These are phyloP conservation scores for Euthynnus affinis DNA, from an alignment of 2,797 vertebrate species.

Conservation along the genomic window DNA sequence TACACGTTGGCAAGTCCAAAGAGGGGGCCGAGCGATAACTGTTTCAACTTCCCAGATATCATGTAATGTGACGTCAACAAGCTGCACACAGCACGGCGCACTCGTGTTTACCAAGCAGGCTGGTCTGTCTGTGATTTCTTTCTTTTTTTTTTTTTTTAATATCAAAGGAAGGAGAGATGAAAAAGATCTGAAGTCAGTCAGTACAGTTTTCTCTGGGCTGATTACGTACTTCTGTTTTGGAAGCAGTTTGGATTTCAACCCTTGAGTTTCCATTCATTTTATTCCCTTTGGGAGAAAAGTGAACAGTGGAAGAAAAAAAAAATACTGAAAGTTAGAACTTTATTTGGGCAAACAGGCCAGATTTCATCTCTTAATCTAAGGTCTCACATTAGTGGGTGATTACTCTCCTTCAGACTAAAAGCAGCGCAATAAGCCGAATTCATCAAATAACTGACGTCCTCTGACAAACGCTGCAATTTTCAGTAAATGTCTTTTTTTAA, in stretches of 20 bases:
- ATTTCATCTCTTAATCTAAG: too few relatives aligned
- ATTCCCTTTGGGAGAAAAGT: not conserved
- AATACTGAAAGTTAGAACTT: not conserved
- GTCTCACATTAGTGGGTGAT: too few relatives aligned
- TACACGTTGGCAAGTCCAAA: slow-evolving; percentile 38
- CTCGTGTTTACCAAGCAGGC: slow-evolving; percentile 44
- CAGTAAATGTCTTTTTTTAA: too few relatives aligned
- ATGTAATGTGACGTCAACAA: slow-evolving; percentile 40
- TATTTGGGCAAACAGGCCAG: not conserved
- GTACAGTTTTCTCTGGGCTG: slow-evolving; percentile 16
- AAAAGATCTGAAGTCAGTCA: slow-evolving; percentile 24
- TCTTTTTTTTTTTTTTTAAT: not conserved
- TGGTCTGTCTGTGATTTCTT: not conserved
- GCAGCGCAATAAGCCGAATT: too few relatives aligned
- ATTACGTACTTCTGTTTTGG: slow-evolving; percentile 15
- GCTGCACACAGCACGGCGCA: slow-evolving; percentile 32
- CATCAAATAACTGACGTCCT: too few relatives aligned
- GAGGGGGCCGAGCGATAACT: slow-evolving; percentile 18
- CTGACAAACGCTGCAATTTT: too few relatives aligned
- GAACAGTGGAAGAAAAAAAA: not conserved
- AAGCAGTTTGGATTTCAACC: slow-evolving; percentile 16
- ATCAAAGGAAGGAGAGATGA: slow-evolving; percentile 39
- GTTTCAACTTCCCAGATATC: slow-evolving; percentile 48
- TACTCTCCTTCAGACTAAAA: too few relatives aligned
- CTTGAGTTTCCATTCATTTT: slow-evolving; percentile 12